Percentiles rank a stretch among this genome's conserved stretches.
phyloP scores from a whole-genome alignment of 2,113 vertebrate species.

The Semnornis frantzii region DNA sequence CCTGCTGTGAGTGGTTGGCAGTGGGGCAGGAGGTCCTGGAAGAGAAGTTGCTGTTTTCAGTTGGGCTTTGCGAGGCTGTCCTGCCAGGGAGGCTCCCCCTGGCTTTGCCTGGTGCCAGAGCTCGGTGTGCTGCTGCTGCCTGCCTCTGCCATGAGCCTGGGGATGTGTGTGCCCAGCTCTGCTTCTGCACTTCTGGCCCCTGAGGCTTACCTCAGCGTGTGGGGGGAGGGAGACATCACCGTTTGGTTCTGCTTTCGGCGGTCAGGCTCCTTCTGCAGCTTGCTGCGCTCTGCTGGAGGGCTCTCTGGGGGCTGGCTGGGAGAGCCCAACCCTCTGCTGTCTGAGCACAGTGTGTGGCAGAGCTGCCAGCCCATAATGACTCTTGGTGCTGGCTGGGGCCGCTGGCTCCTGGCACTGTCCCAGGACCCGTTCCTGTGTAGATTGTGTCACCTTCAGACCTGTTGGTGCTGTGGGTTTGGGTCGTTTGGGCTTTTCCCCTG shows the following conservation, averaged over 20 bases:
- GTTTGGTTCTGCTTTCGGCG: neutral
- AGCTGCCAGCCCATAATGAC: no score
- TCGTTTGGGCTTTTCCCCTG: neutral
- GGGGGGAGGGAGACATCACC: neutral
- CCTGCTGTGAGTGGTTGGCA: neutral
- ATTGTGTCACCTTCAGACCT: neutral
- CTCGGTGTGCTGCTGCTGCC: neutral
- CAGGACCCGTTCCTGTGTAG: neutral
- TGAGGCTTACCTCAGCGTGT: neutral
- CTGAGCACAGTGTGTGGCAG: no score
- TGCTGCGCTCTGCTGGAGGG: neutral
- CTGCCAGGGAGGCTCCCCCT: neutral
- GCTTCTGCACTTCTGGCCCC: neutral
- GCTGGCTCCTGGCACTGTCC: no score
- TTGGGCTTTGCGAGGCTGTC: neutral
- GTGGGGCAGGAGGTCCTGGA: neutral
- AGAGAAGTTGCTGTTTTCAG: neutral
- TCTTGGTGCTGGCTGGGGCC: no score
- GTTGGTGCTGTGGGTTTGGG: neutral
- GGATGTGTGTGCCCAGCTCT: accelerated
- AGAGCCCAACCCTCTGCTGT: no score
- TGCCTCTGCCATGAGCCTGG: neutral
- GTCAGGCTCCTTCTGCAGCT: neutral
- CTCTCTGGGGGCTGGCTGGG: no score
- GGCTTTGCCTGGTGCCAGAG: neutral